Percentiles rank a stretch among this genome's conserved stretches.
phyloP scores from a whole-genome alignment of 2,797 vertebrate species.

The Hippopotamyrus pictus region DNA sequence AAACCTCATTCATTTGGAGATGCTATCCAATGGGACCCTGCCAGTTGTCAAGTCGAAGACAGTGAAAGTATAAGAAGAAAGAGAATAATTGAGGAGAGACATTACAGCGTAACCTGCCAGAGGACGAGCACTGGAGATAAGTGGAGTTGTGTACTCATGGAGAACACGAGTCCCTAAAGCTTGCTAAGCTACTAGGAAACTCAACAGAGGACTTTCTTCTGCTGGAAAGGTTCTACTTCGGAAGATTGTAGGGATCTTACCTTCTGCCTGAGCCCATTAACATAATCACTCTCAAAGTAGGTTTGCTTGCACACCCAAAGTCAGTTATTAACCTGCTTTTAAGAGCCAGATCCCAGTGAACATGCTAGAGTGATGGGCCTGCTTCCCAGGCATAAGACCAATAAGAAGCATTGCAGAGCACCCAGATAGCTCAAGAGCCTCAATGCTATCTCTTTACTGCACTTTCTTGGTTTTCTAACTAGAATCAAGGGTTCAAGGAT shows the following conservation, averaged over 20 bases:
- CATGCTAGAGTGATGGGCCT: neutral
- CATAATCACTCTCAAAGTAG: neutral
- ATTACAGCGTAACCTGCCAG: neutral
- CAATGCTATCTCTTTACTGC: neutral
- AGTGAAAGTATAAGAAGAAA: neutral
- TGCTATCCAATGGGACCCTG: neutral
- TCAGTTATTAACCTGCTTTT: constrained; percentile 12
- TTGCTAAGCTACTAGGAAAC: neutral
- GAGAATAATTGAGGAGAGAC: neutral
- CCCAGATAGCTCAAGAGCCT: neutral
- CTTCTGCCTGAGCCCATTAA: neutral
- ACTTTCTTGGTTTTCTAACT: neutral
- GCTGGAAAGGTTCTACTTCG: neutral
- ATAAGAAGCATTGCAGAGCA: neutral
- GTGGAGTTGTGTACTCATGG: neutral
- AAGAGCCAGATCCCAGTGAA: neutral
- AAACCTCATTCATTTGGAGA: neutral
- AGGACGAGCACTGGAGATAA: neutral
- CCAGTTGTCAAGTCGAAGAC: neutral
- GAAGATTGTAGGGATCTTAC: neutral
- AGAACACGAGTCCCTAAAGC: neutral
- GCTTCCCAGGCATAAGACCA: neutral
- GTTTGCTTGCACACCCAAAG: neutral
- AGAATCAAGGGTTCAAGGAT: neutral
- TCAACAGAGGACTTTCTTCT: neutral